Evolutionary conservation across 2,888 invertebrate genomes (phyloP).

Genomic region (Octonoba sinensis): DNA sequence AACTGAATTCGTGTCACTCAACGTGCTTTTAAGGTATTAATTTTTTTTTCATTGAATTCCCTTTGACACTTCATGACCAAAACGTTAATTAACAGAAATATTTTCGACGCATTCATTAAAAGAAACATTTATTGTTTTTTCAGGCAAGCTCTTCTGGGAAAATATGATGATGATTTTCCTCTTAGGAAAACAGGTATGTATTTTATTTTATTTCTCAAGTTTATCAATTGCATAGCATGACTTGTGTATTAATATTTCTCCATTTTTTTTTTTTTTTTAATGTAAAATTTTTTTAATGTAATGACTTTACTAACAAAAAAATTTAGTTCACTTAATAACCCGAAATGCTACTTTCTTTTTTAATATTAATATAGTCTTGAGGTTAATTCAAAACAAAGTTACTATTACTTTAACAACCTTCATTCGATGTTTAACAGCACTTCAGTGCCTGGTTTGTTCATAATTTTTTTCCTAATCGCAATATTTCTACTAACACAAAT

Average conservation of each 20-base stretch:
- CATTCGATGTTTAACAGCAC: too few relatives aligned
- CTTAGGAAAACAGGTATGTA: constrained; percentile 90
- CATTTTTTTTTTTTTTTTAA: background rate
- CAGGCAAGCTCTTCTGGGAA: constrained; percentile 73
- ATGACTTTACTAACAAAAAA: constrained; percentile 10
- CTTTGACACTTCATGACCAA: too few relatives aligned
- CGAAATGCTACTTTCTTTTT: constrained; percentile 12
- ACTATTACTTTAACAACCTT: too few relatives aligned
- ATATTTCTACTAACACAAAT: too few relatives aligned
- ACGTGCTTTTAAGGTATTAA: too few relatives aligned
- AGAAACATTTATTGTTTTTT: constrained; percentile 68
- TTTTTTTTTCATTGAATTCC: too few relatives aligned
- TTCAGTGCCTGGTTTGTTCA: too few relatives aligned
- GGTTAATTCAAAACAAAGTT: background rate
- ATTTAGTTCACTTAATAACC: background rate
- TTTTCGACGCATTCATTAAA: too few relatives aligned
- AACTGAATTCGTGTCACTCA: too few relatives aligned
- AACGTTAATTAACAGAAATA: too few relatives aligned
- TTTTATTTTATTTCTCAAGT: background rate
- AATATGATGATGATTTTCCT: constrained; percentile 86
- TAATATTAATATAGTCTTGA: background rate
- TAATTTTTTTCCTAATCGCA: too few relatives aligned
- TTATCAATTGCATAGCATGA: constrained; percentile 5
- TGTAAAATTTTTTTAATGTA: background rate
- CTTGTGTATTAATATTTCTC: background rate